These are phyloP conservation scores for Esox masquinongy DNA, from an alignment of 2,797 vertebrate genomes.

Conservation along the genomic window DNA sequence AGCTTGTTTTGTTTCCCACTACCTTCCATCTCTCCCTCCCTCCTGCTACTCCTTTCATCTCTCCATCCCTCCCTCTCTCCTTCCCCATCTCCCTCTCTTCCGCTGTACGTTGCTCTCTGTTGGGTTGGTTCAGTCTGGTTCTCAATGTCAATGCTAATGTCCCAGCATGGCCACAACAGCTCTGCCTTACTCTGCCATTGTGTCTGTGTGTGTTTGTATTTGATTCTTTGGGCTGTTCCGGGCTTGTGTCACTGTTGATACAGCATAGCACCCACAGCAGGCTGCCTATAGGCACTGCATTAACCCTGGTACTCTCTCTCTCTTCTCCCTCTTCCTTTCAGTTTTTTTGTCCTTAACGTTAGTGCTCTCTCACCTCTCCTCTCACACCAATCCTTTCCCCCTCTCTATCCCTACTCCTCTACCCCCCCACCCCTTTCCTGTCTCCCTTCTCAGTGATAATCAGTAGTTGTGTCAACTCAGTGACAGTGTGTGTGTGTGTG, in stretches of 20 bases:
- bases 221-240: neutral
- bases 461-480: slow-evolving; percentile 55
- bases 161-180: slow-evolving; percentile 63
- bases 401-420: slow-evolving; percentile 17
- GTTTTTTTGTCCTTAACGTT: too few species aligned
- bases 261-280: slow-evolving; percentile 64
- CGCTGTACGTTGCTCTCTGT: slow-evolving; percentile 39
- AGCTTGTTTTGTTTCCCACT: too few species aligned
- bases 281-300: slow-evolving; percentile 61
- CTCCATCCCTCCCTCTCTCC: neutral
- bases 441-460: slow-evolving; percentile 33
- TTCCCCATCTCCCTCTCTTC: neutral
- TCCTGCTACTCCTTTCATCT: slow-evolving; percentile 13
- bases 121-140: slow-evolving; percentile 56
- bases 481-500: slow-evolving; percentile 22
- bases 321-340: neutral
- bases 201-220: slow-evolving; percentile 28
- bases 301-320: slow-evolving; percentile 48
- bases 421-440: slow-evolving; percentile 2
- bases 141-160: slow-evolving; percentile 69
- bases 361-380: too few species aligned
- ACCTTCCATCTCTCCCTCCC: slow-evolving; percentile 1
- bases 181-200: slow-evolving; percentile 23
- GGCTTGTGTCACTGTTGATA: slow-evolving; percentile 49
- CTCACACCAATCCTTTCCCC: slow-evolving; percentile 10